phyloP scores from a whole-genome alignment of 2,888 invertebrate species.

The Xanthorhoe spadicearia region DNA sequence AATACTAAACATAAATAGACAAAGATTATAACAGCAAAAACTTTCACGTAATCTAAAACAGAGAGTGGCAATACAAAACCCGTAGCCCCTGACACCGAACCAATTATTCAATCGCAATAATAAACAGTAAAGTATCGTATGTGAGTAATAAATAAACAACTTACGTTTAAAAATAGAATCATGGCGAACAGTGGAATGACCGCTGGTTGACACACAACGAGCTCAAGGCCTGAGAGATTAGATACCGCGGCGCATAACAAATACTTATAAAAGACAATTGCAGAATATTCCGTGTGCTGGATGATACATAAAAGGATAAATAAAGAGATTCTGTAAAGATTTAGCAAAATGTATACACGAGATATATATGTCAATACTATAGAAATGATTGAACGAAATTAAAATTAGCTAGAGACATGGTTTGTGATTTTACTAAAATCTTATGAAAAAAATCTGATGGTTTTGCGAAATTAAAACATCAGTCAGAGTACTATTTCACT shows the following conservation, averaged over 20 bases:
- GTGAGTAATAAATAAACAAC: conserved; percentile 73
- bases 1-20: no score
- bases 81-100: conserved; percentile 46
- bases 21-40: not conserved
- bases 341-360: not conserved
- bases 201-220: conserved; percentile 81
- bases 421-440: no score
- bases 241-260: conserved; percentile 78
- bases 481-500: no score
- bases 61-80: conserved; percentile 34
- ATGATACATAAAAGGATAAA: not conserved
- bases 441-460: no score
- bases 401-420: no score
- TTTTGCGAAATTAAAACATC: no score
- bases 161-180: conserved; percentile 76
- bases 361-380: not conserved
- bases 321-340: not conserved
- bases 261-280: conserved; percentile 61
- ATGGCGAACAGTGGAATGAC: conserved; percentile 76
- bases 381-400: no score
- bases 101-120: conserved; percentile 63
- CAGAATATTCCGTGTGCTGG: conserved; percentile 60
- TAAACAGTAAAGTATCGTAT: conserved; percentile 56
- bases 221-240: conserved; percentile 83
- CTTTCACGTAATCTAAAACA: conserved; percentile 7